Conservation (phyloP, 1,140 invertebrate genomes). For the Macrosteles quadrilineatus region DNA sequence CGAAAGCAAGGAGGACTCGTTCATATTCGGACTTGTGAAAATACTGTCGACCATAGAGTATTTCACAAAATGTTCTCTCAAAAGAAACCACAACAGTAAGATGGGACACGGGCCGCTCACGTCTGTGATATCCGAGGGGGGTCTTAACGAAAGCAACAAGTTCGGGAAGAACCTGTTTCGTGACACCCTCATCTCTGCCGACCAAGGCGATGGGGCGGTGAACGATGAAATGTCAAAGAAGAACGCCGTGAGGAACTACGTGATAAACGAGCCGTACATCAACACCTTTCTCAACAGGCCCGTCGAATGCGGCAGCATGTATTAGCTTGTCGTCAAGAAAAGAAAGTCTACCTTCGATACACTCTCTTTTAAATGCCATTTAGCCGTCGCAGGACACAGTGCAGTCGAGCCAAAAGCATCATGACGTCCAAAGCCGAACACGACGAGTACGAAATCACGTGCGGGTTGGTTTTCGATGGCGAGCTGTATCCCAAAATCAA, state of each 20-base stretch:
- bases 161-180: neutral
- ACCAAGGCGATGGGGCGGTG: neutral
- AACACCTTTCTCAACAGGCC: constrained; percentile 7
- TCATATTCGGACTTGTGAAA: constrained; percentile 1
- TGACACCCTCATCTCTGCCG: neutral
- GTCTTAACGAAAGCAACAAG: neutral
- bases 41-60: neutral
- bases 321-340: no score
- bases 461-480: neutral
- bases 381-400: neutral
- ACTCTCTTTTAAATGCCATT: no score
- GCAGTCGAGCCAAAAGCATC: neutral
- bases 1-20: neutral
- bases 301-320: constrained; percentile 13
- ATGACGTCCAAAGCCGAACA: no score
- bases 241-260: neutral
- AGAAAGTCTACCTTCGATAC: no score
- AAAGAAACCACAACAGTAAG: neutral
- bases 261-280: constrained; percentile 11
- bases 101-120: constrained; percentile 1
- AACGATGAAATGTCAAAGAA: neutral
- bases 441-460: neutral
- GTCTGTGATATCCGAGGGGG: neutral
- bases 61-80: constrained; percentile 12
- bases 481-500: neutral